phyloP scores from a whole-genome alignment of 2,113 vertebrate species.

The Diphyllodes magnificus region DNA sequence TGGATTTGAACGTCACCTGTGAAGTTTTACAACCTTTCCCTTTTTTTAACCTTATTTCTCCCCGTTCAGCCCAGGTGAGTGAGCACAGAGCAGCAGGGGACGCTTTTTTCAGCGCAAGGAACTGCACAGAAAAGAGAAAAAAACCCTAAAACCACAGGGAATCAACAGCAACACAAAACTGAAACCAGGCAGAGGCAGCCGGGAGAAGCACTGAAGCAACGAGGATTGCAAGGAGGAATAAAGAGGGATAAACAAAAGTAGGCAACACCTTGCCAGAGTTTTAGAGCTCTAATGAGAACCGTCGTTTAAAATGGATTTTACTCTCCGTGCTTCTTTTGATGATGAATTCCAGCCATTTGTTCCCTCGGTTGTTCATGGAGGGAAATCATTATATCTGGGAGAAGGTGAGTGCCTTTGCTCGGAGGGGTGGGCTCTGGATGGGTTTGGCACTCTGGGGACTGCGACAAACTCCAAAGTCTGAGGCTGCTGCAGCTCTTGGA shows the following conservation, averaged over 20 bases:
- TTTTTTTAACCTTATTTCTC: neutral
- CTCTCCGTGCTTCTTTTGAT: neutral
- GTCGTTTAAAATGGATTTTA: neutral
- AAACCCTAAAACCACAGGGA: neutral
- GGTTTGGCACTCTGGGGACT: neutral
- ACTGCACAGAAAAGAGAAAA: neutral
- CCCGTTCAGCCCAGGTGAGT: neutral
- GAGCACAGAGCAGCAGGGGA: neutral
- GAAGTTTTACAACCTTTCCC: neutral
- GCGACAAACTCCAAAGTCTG: neutral
- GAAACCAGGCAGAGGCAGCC: neutral
- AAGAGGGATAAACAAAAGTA: neutral
- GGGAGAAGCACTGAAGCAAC: neutral
- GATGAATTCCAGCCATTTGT: neutral
- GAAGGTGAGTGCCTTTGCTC: neutral
- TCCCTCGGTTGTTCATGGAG: neutral
- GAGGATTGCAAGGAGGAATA: neutral
- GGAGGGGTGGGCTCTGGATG: neutral
- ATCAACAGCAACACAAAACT: neutral
- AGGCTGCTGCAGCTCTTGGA: neutral
- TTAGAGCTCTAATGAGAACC: neutral
- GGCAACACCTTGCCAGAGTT: accelerated
- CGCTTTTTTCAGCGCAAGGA: neutral
- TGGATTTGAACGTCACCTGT: accelerated
- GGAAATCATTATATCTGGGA: neutral